Evolutionary conservation across 2,888 invertebrate genomes (phyloP), one percentile per base, ranked within the genome.

Genomic region (Dioctria linearis): DNA sequence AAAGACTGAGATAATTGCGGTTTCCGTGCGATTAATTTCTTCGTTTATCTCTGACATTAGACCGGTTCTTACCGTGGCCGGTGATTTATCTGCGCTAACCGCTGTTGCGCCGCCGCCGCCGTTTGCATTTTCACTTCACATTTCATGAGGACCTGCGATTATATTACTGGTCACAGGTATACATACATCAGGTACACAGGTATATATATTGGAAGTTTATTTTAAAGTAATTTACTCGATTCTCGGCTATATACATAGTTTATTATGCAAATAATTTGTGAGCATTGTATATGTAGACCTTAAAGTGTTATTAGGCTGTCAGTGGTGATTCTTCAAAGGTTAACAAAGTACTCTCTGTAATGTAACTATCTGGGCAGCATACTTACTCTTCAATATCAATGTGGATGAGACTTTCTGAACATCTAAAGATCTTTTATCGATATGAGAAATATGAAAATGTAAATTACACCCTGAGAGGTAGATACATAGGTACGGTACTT

Each of bases 1-100:
- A 5, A 6, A 39, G 71, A 40, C 71, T 54, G 54, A 71, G 71
- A 71, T 71, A 71, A 71, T 71, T 71, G 71, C 51, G 71, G 54
- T 71, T 71, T 37, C 49, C 49, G 71, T 71, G 71, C 71, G 71
- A 80, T 80, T 80, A 80, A 80, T 80, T 80, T 78, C 69, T 78
- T 51, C 46, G 69, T 78, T 78, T 78, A 80, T 80, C 80, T 69
- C 71, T 63, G 78, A 61, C 78, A 80, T 78, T 78, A 78, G 80
- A 66, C 78, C 80, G 76, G 67, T 78, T 76, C 46, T 78, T 80
- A 75, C 59, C 61, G 67, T 67, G 46, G 76, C 67, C 76, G 59
- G 67, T 80, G 80, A 80, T 80, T 80, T 80, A 80, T 80, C 80
- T 76, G 54, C 80, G 40, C 57, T 80, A 80, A 76, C 76, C 46